Conservation (phyloP, 2,888 invertebrate species). For the Labia minor region DNA sequence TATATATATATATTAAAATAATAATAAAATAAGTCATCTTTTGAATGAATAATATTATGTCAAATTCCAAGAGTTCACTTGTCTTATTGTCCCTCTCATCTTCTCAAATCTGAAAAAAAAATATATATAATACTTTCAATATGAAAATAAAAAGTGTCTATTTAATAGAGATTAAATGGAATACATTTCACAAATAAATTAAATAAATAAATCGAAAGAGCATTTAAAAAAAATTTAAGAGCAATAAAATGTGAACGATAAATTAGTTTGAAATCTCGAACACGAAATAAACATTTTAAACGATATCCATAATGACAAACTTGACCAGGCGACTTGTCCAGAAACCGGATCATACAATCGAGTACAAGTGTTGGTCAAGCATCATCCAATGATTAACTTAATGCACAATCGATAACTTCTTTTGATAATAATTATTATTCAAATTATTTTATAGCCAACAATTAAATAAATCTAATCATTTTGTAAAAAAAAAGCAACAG, state of each 20-base stretch:
- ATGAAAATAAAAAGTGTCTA: too few species aligned
- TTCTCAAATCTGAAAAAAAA: too few species aligned
- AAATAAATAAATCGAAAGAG: background rate
- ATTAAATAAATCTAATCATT: too few species aligned
- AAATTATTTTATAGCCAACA: background rate
- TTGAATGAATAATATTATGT: too few species aligned
- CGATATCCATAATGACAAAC: conserved; percentile 7
- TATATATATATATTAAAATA: too few species aligned
- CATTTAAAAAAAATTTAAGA: conserved; percentile 6
- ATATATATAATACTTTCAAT: too few species aligned
- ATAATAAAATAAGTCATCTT: too few species aligned
- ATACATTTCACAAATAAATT: background rate
- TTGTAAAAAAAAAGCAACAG: too few species aligned
- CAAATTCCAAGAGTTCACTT: too few species aligned
- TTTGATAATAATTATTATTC: background rate
- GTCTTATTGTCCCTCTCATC: too few species aligned
- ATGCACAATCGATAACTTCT: background rate
- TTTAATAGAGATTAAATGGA: background rate
- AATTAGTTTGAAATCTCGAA: conserved; percentile 4
- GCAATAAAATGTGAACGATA: background rate
- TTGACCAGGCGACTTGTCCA: conserved; percentile 7
- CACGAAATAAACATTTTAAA: conserved; percentile 13
- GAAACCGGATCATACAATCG: background rate
- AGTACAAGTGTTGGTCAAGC: background rate
- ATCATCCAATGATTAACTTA: background rate